Percentiles rank a stretch among this genome's conserved stretches.
Evolutionary conservation across 92 coral and sea anemone genomes (phyloP).

Genomic region (Metridium senile): DNA sequence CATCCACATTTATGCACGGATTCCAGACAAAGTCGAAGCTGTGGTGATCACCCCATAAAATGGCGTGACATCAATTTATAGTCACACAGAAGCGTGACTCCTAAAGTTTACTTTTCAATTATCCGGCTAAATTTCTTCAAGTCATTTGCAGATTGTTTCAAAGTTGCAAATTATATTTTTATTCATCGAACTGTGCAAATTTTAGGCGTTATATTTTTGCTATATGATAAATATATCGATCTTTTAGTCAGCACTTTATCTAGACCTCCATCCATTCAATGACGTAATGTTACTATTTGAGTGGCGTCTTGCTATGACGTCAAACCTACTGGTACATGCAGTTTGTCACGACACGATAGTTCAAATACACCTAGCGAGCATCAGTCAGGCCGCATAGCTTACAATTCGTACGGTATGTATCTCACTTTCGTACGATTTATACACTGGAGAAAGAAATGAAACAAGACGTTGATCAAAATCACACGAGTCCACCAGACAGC

Average conservation of each 20-base stretch:
- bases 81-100: neutral
- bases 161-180: no score
- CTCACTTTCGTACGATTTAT: neutral
- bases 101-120: neutral
- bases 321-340: neutral
- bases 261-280: neutral
- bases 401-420: no score
- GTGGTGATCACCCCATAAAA: neutral
- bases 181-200: neutral
- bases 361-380: neutral
- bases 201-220: neutral
- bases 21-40: neutral
- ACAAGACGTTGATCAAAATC: neutral
- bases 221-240: neutral
- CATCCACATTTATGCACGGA: neutral
- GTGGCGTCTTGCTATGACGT: neutral
- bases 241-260: neutral
- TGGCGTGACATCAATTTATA: neutral
- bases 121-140: neutral
- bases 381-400: neutral
- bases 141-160: neutral
- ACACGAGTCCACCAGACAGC: conserved; percentile 18
- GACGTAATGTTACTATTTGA: neutral
- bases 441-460: neutral
- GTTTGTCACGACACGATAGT: neutral